A percentile compares a stretch with the other conserved stretches of the same genome.
Conservation (phyloP, 1,140 invertebrate species). For the Drosophila cardini region DNA sequence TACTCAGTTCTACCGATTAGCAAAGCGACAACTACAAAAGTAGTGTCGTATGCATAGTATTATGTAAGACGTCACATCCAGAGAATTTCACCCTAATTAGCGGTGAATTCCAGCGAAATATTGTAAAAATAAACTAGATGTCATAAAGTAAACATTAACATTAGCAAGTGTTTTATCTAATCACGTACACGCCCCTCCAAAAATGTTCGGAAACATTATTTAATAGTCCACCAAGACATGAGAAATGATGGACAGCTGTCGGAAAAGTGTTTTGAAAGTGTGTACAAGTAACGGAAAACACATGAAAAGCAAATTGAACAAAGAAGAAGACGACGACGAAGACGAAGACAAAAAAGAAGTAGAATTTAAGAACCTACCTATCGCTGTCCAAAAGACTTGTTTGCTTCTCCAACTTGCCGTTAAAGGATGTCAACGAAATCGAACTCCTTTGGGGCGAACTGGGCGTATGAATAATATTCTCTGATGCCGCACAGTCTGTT, state of each 20-base stretch:
- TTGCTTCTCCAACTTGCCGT: slow-evolving; percentile 78
- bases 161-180: slow-evolving; percentile 51
- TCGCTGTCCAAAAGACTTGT: slow-evolving; percentile 69
- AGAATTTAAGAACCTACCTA: slow-evolving; percentile 50
- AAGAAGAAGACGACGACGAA: no score
- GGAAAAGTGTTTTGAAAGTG: slow-evolving; percentile 15
- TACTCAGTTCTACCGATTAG: not conserved
- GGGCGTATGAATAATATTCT: slow-evolving; percentile 18
- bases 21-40: not conserved
- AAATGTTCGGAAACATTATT: slow-evolving; percentile 18
- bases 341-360: not conserved
- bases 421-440: slow-evolving; percentile 15
- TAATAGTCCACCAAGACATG: slow-evolving; percentile 29
- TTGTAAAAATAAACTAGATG: slow-evolving; percentile 32
- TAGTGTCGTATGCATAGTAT: not conserved
- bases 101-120: slow-evolving; percentile 16
- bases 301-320: not conserved
- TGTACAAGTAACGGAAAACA: slow-evolving; percentile 6
- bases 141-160: slow-evolving; percentile 19
- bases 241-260: slow-evolving; percentile 49
- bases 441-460: slow-evolving; percentile 25
- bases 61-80: slow-evolving; percentile 30
- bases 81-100: not conserved
- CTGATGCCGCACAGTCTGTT: slow-evolving; percentile 23
- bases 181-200: slow-evolving; percentile 51